A percentile compares a stretch with the other conserved stretches of the same genome.
Conservation (phyloP, 1,140 invertebrate species). For the Sitobion miscanthi region DNA sequence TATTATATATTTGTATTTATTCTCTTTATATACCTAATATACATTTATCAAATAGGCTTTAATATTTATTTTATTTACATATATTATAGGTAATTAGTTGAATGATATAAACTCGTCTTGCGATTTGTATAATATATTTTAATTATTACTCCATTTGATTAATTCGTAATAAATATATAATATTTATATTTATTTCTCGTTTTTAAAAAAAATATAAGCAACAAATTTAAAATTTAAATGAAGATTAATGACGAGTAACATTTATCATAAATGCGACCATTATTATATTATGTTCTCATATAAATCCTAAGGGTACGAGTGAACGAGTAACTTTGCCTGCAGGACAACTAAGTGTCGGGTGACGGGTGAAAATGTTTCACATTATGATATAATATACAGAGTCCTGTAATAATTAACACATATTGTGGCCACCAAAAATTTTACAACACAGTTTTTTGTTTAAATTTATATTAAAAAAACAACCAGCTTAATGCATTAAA, state of each 20-base stretch:
- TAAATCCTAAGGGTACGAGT: neutral
- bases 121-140: neutral
- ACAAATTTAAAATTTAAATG: neutral
- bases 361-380: neutral
- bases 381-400: conserved; percentile 18
- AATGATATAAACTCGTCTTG: neutral
- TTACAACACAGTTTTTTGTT: conserved; percentile 16
- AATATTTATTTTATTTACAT: neutral
- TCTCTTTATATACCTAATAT: neutral
- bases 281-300: neutral
- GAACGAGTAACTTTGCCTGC: neutral
- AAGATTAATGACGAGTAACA: neutral
- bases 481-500: conserved; percentile 5
- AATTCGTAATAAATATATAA: neutral
- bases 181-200: neutral
- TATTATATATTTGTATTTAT: too few relatives aligned
- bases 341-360: neutral
- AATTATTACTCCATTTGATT: neutral
- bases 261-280: neutral
- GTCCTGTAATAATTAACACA: neutral
- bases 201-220: neutral
- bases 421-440: neutral
- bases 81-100: too few relatives aligned
- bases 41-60: neutral
- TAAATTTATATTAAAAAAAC: neutral